Conservation (phyloP, 37 sponge, comb jelly and placozoan genomes). For the Agelas oroides region DNA sequence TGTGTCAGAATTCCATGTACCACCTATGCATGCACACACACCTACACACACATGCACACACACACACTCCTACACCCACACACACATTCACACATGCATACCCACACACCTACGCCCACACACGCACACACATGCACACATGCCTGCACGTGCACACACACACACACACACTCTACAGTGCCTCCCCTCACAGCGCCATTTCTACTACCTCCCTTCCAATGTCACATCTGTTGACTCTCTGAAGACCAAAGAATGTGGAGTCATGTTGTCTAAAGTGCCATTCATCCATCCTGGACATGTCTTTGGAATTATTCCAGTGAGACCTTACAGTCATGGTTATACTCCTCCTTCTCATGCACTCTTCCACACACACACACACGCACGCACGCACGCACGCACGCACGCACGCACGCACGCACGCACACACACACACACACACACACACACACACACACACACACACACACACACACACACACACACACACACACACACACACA, state of each 20-base stretch:
- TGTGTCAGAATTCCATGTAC: too few relatives aligned
- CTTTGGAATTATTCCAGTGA: constrained; percentile 36
- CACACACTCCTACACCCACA: not conserved
- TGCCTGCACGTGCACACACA: too few relatives aligned
- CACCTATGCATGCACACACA: too few relatives aligned
- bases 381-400: too few relatives aligned
- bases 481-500: too few relatives aligned
- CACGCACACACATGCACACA: not conserved
- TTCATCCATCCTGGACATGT: constrained; percentile 63
- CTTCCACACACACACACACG: not conserved
- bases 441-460: not conserved
- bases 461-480: too few relatives aligned
- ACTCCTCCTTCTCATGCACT: not conserved
- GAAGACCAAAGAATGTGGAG: constrained; percentile 39
- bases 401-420: not conserved
- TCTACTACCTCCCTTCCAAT: constrained; percentile 45
- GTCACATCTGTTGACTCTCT: not conserved
- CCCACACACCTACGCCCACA: not conserved
- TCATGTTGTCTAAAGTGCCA: constrained; percentile 46
- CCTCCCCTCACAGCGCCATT: constrained; percentile 41
- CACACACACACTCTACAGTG: constrained; percentile 15
- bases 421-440: not conserved
- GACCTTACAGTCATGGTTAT: not conserved
- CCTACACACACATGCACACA: too few relatives aligned
- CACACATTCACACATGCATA: too few relatives aligned